A percentile compares a stretch with the other conserved stretches of the same genome.
Evolutionary conservation across 1,140 invertebrate genomes (phyloP).

Genomic region (Calycopis cecrops): DNA sequence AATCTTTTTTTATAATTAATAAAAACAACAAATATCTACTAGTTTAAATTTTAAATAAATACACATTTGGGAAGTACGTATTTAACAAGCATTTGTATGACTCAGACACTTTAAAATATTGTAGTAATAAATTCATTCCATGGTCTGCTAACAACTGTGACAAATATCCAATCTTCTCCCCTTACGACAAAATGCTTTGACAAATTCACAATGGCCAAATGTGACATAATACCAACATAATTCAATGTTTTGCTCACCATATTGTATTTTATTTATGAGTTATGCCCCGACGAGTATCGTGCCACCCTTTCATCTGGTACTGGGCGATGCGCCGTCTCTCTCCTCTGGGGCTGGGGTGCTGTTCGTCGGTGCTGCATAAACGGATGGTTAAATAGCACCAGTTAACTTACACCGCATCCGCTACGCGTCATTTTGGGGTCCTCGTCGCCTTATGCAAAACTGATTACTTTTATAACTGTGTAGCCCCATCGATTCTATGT

Average conservation of each 20-base stretch:
- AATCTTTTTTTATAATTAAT: no score
- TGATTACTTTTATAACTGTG: conserved; percentile 13
- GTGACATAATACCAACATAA: conserved; percentile 76
- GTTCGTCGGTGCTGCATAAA: conserved; percentile 58
- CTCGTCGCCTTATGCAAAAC: conserved; percentile 36
- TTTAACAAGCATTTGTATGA: not conserved
- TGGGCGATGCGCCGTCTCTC: conserved; percentile 33
- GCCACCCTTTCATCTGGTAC: conserved; percentile 38
- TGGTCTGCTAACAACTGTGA: conserved; percentile 48
- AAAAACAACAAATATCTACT: no score
- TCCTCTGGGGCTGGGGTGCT: conserved; percentile 47
- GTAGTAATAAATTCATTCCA: conserved; percentile 41
- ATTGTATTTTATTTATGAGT: conserved; percentile 77
- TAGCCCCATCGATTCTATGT: not conserved
- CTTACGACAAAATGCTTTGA: conserved; percentile 47
- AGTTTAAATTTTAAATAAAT: no score
- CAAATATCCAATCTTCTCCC: conserved; percentile 53
- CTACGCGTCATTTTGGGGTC: conserved; percentile 59
- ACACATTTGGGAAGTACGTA: not conserved
- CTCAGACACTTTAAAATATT: conserved; percentile 18
- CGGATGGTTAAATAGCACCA: conserved; percentile 68
- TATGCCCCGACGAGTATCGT: conserved; percentile 54
- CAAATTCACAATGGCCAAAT: conserved; percentile 73
- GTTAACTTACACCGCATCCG: conserved; percentile 69
- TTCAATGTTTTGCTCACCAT: conserved; percentile 76